Base-by-base conservation (phyloP, 2,113 vertebrate genomes). In the Montifringilla adamsi region DNA sequence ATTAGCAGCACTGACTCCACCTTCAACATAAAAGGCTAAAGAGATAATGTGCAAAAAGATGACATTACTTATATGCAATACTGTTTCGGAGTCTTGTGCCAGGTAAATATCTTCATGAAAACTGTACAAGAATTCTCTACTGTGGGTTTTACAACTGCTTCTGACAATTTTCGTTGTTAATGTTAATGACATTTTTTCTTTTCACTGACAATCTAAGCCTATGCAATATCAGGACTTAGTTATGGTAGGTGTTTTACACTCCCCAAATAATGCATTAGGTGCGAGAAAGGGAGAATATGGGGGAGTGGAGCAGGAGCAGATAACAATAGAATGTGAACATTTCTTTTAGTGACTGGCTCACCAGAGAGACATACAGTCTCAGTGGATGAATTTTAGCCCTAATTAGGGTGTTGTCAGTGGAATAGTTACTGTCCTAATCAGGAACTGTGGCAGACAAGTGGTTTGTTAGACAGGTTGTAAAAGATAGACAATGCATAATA, bases 391-490 rank as follows among this genome's bases (percentile, higher is more conserved):
- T 96, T 88, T 95, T 70, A 94, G 87, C 86, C 77, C 88, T 96
- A 94, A 95, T 96, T 93, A 97, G 79, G 63, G 22, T 59, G 64
- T 76, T 95, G 86, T 94, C 62, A 75, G 50, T 90, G 90, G 70
- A 72, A 76, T 72, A 47, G 50, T 75, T 95, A 63, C 72, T 92
- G 90, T 94, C 91, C 97, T 94, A 95, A 87, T 94, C 94, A 96
- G 96, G 87, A 96, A 66, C 82, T 87, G 46, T 56, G 31, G 67
- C 37, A 93, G 96, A 95, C 93, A 91, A 90, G 93, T 87, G 63
- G 62, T 62, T 85, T 93, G 95, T 94, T 84, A 93, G 86, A 80
- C 85, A 76, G 46, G 31, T 75, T 91, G 33, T 59, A 84, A 94
- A 95, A 81, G 89, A 87, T 31, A 70, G 52, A 85, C 35, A 60